These are phyloP conservation scores for Neelides folsomi DNA, from an alignment of 2,888 invertebrate species.

Conservation along the genomic window DNA sequence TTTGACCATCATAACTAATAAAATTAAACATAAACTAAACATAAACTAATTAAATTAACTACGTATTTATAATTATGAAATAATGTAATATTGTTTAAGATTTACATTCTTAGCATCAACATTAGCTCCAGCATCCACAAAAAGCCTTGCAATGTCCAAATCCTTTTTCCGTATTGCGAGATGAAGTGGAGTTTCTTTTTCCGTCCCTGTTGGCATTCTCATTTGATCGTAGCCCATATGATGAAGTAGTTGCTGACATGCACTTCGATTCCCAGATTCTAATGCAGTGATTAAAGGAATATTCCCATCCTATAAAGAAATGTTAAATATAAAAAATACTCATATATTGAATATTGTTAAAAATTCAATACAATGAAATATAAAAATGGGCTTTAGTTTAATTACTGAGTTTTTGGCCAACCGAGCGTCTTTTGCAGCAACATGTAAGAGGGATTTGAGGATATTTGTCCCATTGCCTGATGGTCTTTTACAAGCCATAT, in stretches of 20 bases:
- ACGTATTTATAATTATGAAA: too few species aligned
- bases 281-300: slow-evolving; percentile 85
- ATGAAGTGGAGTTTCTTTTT: slow-evolving; percentile 88
- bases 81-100: slow-evolving; percentile 8
- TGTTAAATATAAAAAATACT: slow-evolving; percentile 36
- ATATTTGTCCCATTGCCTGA: slow-evolving; percentile 85
- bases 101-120: slow-evolving; percentile 77
- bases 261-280: slow-evolving; percentile 87
- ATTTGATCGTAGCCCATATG: slow-evolving; percentile 78
- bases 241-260: slow-evolving; percentile 81
- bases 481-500: slow-evolving; percentile 83
- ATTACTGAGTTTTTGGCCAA: slow-evolving; percentile 77
- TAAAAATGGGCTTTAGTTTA: slow-evolving; percentile 48
- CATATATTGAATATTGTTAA: too few species aligned
- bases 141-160: slow-evolving; percentile 78
- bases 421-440: slow-evolving; percentile 79
- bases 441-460: slow-evolving; percentile 69
- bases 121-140: slow-evolving; percentile 80
- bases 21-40: too few species aligned
- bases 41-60: too few species aligned
- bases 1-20: too few species aligned
- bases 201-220: slow-evolving; percentile 38
- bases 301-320: slow-evolving; percentile 55
- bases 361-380: too few species aligned
- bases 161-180: slow-evolving; percentile 80